Conservation (phyloP, 2,888 invertebrate genomes). For the Drosophila kuntzei region DNA sequence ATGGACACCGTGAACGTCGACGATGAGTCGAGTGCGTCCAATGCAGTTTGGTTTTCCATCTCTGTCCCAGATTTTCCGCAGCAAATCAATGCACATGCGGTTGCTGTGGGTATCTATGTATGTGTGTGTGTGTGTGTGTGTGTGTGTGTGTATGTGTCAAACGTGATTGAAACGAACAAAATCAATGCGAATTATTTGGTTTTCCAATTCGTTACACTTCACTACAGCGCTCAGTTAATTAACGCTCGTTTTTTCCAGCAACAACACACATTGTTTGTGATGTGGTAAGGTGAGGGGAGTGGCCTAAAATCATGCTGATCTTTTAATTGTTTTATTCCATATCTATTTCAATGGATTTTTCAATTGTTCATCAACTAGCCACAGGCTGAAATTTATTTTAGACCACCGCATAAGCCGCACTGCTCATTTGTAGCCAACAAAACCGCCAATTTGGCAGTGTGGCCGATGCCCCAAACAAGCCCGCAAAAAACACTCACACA, state of each 20-base stretch:
- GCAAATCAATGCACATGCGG: conserved; percentile 76
- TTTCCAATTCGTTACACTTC: conserved; percentile 80
- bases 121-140: conserved; percentile 2
- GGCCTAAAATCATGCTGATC: conserved; percentile 42
- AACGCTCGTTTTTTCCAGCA: conserved; percentile 47
- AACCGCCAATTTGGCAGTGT: conserved; percentile 75
- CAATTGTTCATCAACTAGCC: conserved; percentile 74
- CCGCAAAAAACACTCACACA: conserved; percentile 42
- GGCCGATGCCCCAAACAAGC: conserved; percentile 42
- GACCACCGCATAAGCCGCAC: conserved; percentile 56
- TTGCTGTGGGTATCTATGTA: conserved; percentile 36
- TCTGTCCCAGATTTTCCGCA: conserved; percentile 60
- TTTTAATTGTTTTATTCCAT: conserved; percentile 64
- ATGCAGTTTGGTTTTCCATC: conserved; percentile 49
- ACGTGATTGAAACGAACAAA: conserved; percentile 70
- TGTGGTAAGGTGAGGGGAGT: too few species aligned
- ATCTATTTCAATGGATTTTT: conserved; percentile 42
- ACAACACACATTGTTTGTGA: conserved; percentile 3
- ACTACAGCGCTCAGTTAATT: conserved; percentile 74
- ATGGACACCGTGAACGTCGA: conserved; percentile 52
- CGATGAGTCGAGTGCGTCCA: conserved; percentile 19
- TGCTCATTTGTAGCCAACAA: conserved; percentile 73
- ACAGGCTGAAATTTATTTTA: conserved; percentile 70
- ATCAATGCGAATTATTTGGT: conserved; percentile 81
- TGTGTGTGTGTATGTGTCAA: conserved; percentile 38